phyloP scores from a whole-genome alignment of 2,797 vertebrate genomes.

The Neopelma chrysocephalum region DNA sequence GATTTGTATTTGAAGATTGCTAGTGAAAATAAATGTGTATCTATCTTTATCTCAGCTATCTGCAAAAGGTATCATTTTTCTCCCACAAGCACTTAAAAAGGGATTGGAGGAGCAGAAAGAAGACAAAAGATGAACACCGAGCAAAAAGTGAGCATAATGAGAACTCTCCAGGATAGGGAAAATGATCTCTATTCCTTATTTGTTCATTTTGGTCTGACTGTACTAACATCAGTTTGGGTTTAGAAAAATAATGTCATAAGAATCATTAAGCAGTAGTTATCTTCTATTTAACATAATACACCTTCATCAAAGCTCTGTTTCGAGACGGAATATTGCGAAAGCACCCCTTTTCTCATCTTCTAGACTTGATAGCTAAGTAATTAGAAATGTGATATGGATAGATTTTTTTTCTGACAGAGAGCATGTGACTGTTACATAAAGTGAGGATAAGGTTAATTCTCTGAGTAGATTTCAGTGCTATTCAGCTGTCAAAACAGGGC shows the following conservation, averaged over 20 bases:
- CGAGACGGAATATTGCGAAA: neutral
- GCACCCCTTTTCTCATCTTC: neutral
- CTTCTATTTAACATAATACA: neutral
- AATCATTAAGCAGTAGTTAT: neutral
- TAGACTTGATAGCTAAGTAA: neutral
- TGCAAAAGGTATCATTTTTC: neutral
- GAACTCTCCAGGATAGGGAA: neutral
- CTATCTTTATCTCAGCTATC: neutral
- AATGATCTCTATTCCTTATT: neutral
- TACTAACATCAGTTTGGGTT: neutral
- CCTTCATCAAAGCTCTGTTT: neutral
- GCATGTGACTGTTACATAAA: neutral
- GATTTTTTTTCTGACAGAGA: slow-evolving; percentile 10
- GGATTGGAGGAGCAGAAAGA: neutral
- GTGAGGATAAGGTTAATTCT: slow-evolving; percentile 12
- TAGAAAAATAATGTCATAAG: neutral
- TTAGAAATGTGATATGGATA: neutral
- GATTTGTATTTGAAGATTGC: slow-evolving; percentile 20
- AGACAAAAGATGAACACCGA: neutral
- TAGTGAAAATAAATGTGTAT: neutral
- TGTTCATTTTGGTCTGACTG: neutral
- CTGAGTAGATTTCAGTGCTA: slow-evolving; percentile 16
- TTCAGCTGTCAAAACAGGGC: neutral
- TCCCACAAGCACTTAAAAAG: neutral
- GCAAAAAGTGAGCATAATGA: neutral